Conservation (phyloP, 2,888 invertebrate genomes). For the Agonopterix arenella region DNA sequence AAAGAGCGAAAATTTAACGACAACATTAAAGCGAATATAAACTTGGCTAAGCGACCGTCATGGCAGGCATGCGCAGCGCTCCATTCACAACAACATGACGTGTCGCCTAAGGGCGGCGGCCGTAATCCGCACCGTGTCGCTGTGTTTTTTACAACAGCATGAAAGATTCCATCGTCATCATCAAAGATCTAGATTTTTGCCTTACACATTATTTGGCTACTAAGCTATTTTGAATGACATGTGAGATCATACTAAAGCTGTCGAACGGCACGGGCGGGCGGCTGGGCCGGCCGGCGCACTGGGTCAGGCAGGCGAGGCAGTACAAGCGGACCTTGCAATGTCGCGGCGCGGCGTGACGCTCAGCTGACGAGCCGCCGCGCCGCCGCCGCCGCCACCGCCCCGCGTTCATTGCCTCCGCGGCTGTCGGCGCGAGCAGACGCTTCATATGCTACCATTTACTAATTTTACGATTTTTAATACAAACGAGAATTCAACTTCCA, state of each 20-base stretch:
- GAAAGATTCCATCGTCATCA: too few relatives aligned
- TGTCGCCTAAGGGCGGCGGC: slow-evolving; percentile 13
- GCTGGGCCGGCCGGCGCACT: slow-evolving; percentile 49
- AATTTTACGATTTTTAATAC: slow-evolving; percentile 23
- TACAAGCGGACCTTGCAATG: slow-evolving; percentile 78
- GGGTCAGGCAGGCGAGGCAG: slow-evolving; percentile 66
- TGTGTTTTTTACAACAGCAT: too few relatives aligned
- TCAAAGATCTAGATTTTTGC: too few relatives aligned
- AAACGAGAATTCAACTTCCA: slow-evolving; percentile 8
- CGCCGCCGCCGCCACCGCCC: slow-evolving; percentile 51
- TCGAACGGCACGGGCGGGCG: slow-evolving; percentile 19
- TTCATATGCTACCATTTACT: slow-evolving; percentile 37
- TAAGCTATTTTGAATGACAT: neutral
- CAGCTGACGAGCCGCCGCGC: slow-evolving; percentile 69
- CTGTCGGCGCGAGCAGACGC: slow-evolving; percentile 70
- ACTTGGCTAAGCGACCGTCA: slow-evolving; percentile 24
- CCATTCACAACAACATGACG: slow-evolving; percentile 39
- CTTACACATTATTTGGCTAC: too few relatives aligned
- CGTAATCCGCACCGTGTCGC: neutral
- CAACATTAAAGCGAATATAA: slow-evolving; percentile 25
- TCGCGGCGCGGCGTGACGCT: slow-evolving; percentile 74
- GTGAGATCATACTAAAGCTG: slow-evolving; percentile 2
- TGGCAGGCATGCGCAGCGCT: slow-evolving; percentile 41
- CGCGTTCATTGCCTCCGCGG: slow-evolving; percentile 83
- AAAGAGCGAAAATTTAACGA: slow-evolving; percentile 15